Evolutionary conservation across 2,113 vertebrate species (phyloP), one percentile per base, ranked within the genome.

Genomic region (Myotis brandtii): DNA sequence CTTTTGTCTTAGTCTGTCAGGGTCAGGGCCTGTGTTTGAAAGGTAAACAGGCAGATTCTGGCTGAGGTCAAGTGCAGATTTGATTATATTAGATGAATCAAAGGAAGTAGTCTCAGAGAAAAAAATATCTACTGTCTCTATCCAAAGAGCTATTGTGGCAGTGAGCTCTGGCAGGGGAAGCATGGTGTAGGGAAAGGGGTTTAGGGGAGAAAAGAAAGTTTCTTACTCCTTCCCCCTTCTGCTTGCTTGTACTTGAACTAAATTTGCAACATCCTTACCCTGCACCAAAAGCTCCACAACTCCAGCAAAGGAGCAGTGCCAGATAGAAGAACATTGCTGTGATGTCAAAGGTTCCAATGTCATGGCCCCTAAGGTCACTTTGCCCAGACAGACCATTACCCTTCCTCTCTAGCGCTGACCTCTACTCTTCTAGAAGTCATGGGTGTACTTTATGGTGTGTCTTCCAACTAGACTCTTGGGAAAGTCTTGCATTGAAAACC

Each of bases 1-100:
- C 23, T 37, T 70, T 69, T 77, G 16, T 79, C 34, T 94, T 66
- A 8, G 43, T 90, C 54, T 92, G 40, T 93, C 20, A 90, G 50
- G 69, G 59, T 64, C n/a, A 59, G 32, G 48, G 75, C 18, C 64
- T 90, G 59, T 73, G 37, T 86, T 72, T 91, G 67, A 93, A 90
- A 95, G 48, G 62, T 96, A 86, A 96, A 70, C 23, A 93, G 62
- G 64, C 56, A 80, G 75, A 70, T 94, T 93, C 69, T 76, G 40
- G 54, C 83, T 86, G 67, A 94, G 64, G 5, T 81, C 76, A 86
- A 4, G 16, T 84, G 37, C 70, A 89, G 75, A 89, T 91, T 43
- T 86, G 86, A 79, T 93, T 95, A 86, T 91, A 64, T 94, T 85
- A 48, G 69, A 54, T 12, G 54, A 40, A 37, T 86, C 59, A 89